phyloP scores from a whole-genome alignment of 2,113 vertebrate genomes.

The Oreochromis tanganicae region DNA sequence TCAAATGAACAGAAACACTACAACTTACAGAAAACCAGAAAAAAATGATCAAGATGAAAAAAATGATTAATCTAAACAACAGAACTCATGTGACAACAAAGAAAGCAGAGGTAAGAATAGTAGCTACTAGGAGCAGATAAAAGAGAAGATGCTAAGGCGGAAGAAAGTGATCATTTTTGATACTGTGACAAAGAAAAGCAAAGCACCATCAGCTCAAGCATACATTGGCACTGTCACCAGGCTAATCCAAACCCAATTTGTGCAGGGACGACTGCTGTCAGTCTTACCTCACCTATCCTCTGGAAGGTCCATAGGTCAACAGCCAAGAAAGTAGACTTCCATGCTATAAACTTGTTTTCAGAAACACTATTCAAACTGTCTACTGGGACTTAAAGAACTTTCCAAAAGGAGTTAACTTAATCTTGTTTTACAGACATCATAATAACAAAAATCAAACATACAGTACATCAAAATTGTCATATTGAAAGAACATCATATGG shows the following conservation, averaged over 20 bases:
- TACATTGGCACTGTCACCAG: constrained; percentile 32
- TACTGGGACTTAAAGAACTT: neutral
- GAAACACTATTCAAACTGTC: constrained; percentile 3
- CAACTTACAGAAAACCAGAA: neutral
- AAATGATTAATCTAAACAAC: neutral
- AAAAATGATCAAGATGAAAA: neutral
- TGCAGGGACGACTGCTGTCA: neutral
- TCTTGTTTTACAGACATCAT: neutral
- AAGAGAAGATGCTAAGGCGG: neutral
- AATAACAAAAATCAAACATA: neutral
- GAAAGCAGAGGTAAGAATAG: neutral
- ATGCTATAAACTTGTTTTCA: constrained; percentile 21
- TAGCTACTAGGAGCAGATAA: neutral
- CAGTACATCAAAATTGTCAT: neutral
- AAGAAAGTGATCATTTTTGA: neutral
- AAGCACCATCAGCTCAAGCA: constrained; percentile 24
- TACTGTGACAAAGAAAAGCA: neutral
- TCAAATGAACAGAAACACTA: neutral
- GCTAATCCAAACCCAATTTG: constrained; percentile 10
- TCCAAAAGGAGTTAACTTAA: neutral
- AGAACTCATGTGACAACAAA: neutral
- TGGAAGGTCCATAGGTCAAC: constrained; percentile 51
- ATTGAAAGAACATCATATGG: neutral
- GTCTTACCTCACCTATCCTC: constrained; percentile 67
- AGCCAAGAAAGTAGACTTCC: constrained; percentile 46